Evolutionary conservation across 2,113 vertebrate genomes (phyloP).

Genomic region (Megaceryle maxima): DNA sequence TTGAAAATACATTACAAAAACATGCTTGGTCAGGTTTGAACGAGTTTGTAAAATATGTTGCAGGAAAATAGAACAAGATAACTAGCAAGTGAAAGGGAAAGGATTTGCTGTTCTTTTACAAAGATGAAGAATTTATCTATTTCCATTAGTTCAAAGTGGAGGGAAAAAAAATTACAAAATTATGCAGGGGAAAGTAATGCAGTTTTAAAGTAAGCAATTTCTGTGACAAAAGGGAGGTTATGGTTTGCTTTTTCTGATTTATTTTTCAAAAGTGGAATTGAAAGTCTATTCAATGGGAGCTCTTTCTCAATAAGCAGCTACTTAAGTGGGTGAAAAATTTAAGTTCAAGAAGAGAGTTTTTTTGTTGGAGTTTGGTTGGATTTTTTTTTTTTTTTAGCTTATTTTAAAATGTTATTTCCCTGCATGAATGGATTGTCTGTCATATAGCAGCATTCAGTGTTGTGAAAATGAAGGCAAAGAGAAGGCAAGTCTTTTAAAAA

Average conservation of each 20-base stretch:
- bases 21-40: background rate
- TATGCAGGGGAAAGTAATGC: background rate
- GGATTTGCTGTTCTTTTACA: background rate
- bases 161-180: background rate
- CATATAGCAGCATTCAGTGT: background rate
- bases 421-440: background rate
- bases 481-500: background rate
- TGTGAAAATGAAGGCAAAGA: background rate
- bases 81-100: background rate
- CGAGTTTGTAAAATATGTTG: background rate
- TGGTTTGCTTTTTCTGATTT: background rate
- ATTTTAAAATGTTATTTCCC: background rate
- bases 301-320: background rate
- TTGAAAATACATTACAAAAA: background rate
- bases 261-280: background rate
- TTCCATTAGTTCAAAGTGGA: background rate
- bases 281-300: background rate
- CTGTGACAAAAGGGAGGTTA: background rate
- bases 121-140: background rate
- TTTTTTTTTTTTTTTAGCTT: background rate
- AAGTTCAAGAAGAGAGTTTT: background rate
- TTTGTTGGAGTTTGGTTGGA: background rate
- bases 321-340: background rate
- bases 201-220: constrained; percentile 32
- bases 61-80: background rate